Conservation (phyloP, 2,797 vertebrate species). For the Onychomys arenicola region DNA sequence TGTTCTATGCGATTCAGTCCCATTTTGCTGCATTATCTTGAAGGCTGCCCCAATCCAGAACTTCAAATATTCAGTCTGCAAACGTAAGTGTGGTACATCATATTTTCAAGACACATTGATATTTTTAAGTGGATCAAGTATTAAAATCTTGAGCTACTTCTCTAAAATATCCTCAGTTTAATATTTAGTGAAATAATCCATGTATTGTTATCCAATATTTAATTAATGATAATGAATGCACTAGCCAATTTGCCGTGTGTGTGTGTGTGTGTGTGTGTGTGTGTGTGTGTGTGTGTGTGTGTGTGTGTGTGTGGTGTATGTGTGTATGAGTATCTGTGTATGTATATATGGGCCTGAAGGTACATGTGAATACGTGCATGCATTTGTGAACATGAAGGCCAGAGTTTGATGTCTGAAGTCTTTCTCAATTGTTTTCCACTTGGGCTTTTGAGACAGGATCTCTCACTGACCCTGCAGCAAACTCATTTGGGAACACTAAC, state of each 20-base stretch:
- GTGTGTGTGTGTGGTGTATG: background rate
- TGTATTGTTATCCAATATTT: constrained; percentile 20
- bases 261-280: background rate
- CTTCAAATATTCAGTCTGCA: constrained; percentile 44
- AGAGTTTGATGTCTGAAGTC: too few relatives aligned
- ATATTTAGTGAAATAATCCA: constrained; percentile 53
- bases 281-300: background rate
- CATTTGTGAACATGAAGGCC: background rate
- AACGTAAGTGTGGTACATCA: background rate
- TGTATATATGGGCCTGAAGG: background rate
- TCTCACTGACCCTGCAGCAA: background rate
- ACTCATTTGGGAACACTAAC: background rate
- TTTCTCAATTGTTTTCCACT: background rate
- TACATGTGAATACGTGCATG: too few relatives aligned
- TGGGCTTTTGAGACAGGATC: background rate
- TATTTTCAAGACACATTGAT: background rate
- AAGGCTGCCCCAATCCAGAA: background rate
- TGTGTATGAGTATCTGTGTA: too few relatives aligned
- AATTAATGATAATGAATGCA: constrained; percentile 34
- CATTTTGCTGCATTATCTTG: constrained; percentile 2
- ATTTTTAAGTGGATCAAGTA: background rate
- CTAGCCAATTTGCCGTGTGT: background rate
- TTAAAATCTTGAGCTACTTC: background rate
- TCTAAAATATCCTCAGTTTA: constrained; percentile 11
- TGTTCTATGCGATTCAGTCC: background rate